A percentile compares a stretch with the other conserved stretches of the same genome.
Evolutionary conservation across 2,797 vertebrate species (phyloP).

Genomic region (Myotis findleyi): DNA sequence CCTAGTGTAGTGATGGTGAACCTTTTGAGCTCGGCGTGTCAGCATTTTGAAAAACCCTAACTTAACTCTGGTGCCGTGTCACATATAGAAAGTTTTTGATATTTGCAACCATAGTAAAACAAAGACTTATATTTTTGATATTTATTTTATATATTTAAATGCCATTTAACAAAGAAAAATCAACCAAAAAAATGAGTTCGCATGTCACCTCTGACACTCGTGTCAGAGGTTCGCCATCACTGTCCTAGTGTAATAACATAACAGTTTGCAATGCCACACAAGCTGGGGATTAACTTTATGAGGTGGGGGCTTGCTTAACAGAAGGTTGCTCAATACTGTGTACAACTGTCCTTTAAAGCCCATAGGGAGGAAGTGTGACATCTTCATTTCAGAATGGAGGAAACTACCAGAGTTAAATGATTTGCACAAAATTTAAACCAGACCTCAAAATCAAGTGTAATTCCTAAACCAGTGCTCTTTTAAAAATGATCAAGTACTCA

Average conservation of each 20-base stretch:
- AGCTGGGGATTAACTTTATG: not conserved
- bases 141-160: no score
- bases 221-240: no score
- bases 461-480: not conserved
- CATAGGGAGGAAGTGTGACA: not conserved
- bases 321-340: not conserved
- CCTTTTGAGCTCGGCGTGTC: no score
- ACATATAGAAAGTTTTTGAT: no score
- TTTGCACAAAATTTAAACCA: not conserved
- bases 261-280: not conserved
- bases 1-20: not conserved
- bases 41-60: no score
- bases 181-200: no score
- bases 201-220: no score
- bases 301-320: not conserved
- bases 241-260: not conserved
- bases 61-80: no score
- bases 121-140: no score
- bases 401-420: not conserved
- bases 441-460: not conserved
- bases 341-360: not conserved
- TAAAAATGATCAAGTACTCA: not conserved
- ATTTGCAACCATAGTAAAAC: no score
- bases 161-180: no score
- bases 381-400: not conserved